Evolutionary conservation across 2,888 invertebrate genomes (phyloP).

Genomic region (Ceriagrion tenellum): DNA sequence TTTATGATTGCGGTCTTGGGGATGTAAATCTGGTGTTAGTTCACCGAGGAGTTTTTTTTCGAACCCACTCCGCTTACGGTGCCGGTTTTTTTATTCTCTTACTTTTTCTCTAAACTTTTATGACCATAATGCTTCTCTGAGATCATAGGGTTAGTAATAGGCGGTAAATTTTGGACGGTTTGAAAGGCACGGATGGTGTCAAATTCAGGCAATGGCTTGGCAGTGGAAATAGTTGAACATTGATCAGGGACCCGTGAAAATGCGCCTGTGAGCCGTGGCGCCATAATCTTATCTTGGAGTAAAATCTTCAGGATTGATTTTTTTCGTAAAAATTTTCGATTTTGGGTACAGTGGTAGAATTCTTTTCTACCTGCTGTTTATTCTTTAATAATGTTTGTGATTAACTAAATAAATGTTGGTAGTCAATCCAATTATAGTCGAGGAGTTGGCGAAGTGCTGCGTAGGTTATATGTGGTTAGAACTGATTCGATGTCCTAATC

Average conservation of each 20-base stretch:
- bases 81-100: neutral
- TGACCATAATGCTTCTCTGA: neutral
- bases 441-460: too few species aligned
- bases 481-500: too few species aligned
- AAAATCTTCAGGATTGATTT: too few species aligned
- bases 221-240: neutral
- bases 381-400: too few species aligned
- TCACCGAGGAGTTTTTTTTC: neutral
- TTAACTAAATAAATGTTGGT: too few species aligned
- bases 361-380: too few species aligned
- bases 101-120: neutral
- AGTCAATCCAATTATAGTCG: too few species aligned
- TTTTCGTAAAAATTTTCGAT: too few species aligned
- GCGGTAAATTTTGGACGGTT: neutral
- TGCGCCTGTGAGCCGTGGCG: neutral
- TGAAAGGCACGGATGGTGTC: neutral
- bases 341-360: too few species aligned
- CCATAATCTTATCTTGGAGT: too few species aligned
- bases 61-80: neutral
- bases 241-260: neutral
- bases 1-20: constrained; percentile 21
- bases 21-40: neutral
- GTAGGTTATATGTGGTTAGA: too few species aligned
- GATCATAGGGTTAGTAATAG: neutral
- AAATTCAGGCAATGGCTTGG: neutral